Conservation (phyloP, 92 coral and sea anemone genomes). For the Palythoa heliodiscus region DNA sequence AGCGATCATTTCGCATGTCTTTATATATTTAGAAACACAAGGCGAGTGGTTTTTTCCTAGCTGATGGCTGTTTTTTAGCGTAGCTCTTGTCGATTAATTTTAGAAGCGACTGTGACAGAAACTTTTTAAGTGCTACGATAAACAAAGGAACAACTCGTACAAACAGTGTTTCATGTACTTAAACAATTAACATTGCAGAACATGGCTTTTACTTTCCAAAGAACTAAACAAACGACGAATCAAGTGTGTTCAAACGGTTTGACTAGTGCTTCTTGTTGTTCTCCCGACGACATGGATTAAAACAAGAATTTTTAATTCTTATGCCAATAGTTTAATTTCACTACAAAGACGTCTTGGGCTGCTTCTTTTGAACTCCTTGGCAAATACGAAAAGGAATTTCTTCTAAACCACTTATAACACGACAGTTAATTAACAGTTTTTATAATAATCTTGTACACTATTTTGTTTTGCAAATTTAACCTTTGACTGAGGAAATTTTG, state of each 20-base stretch:
- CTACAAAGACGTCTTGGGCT: background rate
- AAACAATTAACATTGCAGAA: background rate
- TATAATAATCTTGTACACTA: background rate
- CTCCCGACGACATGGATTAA: background rate
- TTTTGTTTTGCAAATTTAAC: conserved; percentile 5
- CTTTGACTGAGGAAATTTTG: conserved; percentile 19
- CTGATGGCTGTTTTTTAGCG: background rate
- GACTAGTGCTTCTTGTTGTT: background rate
- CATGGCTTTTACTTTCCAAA: background rate
- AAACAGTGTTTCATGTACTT: conserved; percentile 39
- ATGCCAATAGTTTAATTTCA: background rate
- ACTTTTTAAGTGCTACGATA: conserved; percentile 2
- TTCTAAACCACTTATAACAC: background rate
- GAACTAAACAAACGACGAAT: background rate
- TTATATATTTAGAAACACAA: background rate
- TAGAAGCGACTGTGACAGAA: background rate
- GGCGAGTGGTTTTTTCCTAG: too few relatives aligned
- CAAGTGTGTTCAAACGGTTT: background rate
- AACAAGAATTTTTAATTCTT: background rate
- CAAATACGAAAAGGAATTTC: background rate
- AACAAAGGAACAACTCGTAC: conserved; percentile 24
- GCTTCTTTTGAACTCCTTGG: background rate
- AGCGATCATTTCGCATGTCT: background rate
- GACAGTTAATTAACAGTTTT: background rate
- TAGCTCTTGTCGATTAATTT: conserved; percentile 23